phyloP scores from a whole-genome alignment of 2,797 vertebrate species.

The Arrhamphus sclerolepis region DNA sequence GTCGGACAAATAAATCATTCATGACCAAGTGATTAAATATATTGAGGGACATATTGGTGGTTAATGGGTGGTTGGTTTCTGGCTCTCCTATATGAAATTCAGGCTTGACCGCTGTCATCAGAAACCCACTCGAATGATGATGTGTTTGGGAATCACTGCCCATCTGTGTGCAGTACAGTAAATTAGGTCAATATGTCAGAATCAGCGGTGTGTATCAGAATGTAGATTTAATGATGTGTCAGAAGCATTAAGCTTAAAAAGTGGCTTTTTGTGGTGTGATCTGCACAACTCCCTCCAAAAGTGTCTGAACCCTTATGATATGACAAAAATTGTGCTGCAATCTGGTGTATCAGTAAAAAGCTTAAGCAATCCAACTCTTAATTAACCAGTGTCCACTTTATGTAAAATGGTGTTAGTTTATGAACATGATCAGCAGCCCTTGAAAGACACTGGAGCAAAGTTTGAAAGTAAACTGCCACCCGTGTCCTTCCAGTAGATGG shows the following conservation, averaged over 20 bases:
- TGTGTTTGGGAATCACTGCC: slow-evolving; percentile 59
- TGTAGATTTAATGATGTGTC: slow-evolving; percentile 19
- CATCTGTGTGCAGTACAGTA: slow-evolving; percentile 55
- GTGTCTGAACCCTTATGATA: neutral
- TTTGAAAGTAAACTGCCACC: slow-evolving; percentile 6
- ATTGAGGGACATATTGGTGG: slow-evolving; percentile 74
- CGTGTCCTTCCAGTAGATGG: slow-evolving; percentile 75
- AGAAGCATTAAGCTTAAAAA: slow-evolving; percentile 6
- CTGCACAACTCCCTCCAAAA: neutral
- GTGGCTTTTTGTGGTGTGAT: neutral
- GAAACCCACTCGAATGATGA: slow-evolving; percentile 58
- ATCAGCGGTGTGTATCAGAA: slow-evolving; percentile 23
- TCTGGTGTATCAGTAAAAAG: neutral
- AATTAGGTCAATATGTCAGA: slow-evolving; percentile 60
- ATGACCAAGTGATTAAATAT: slow-evolving; percentile 71
- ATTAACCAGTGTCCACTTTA: neutral
- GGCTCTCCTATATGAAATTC: slow-evolving; percentile 63
- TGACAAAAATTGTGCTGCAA: slow-evolving; percentile 7
- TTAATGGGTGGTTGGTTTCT: slow-evolving; percentile 71
- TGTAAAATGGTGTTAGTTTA: neutral
- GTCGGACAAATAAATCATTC: slow-evolving; percentile 74
- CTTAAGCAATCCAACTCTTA: too few species aligned
- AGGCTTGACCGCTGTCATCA: slow-evolving; percentile 70
- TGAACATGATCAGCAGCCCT: neutral
- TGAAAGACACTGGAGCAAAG: neutral